Base-by-base conservation (phyloP, 2,797 vertebrate genomes). In the Agapornis canus region DNA sequence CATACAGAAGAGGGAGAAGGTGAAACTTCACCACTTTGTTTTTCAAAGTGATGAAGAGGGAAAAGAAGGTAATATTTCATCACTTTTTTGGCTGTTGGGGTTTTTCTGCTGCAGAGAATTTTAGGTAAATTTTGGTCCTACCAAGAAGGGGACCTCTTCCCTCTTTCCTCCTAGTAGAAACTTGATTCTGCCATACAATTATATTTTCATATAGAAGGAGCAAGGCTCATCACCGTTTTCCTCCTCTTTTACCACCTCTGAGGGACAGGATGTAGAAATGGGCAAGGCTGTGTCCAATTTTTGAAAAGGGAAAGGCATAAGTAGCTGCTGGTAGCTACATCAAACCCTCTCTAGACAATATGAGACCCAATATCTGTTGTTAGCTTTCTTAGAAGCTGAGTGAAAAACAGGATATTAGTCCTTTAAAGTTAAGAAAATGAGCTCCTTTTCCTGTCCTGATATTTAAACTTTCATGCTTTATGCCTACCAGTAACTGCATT, bases 391-490 rank as follows among this genome's bases (percentile, higher is more conserved):
- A 22, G 25, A 81, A 86, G 18, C 2, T 69, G 49, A 69, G 14
- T 70, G 26, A 48, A 78, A 81, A 90, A 32, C 5, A 43, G 27
- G 25, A 56, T 2, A 3, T 2, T 31, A 49, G 1, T 32, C 29
- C 12, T 73, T 18, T 43, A 57, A 60, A 16, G 1, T 31, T 14
- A 89, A 64, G 18, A 64, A 76, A 77, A 86, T 25, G 8, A 54
- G 2, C 8, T 21, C 12, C 13, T 35, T 64, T 60, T 78, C 60
- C 63, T 68, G 23, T 35, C 16, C 20, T 52, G 14, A 27, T 85
- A 91, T 92, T 82, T 77, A 89, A 77, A 60, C 2, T 25, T 66
- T 40, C 12, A 40, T 64, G 18, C 2, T 94, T 85, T 79, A 42
- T 32, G 15, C 13, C 56, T 52, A 21, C 19, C 78, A 61, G 47